Base-by-base conservation (phyloP, 2,888 invertebrate species). In the Spatulosminthurus flaviceps region DNA sequence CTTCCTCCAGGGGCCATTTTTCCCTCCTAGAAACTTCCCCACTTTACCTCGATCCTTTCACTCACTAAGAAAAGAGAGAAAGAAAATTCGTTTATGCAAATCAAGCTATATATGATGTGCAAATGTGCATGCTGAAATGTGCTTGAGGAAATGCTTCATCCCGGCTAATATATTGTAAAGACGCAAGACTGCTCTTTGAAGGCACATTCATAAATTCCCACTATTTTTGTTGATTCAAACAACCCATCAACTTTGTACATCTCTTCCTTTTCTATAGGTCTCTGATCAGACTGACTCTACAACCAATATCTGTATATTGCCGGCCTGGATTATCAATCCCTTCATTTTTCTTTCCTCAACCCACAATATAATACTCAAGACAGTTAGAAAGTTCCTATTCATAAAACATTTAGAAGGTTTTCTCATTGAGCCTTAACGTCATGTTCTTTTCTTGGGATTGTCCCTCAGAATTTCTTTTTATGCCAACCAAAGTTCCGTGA, bases 41-140 rank as follows among this genome's bases (percentile, higher is more conserved):
- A 42, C 11, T 21, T 22, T 42, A 28, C 34, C 29, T 43, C 34
- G n/a, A 19, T 70, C 4, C 28, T 34, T 29, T 42, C 71, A 71
- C 42, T 41, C 71, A 29, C 2, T 11, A 29, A 2, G 21, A 11
- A 72, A 19, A 16, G 42, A 43, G 34, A 67, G 28, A 70, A 29
- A 19, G 16, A 41, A 22, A 2, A 29, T 69, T 4, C 28, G 28
- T 7, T 1, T 41, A 41, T 70, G 70, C 28, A 69, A 21, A 29
- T n/a, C 26, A 51, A 51, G 16, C 16, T 5, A 51, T 64, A n/a
- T 43, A 28, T n/a, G 66, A 21, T 77, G 67, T 67, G 42, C 22
- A n/a, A 77, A 69, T 77, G 77, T 77, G 77, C 77, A 69, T 77
- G 77, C 28, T 67, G 67, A 77, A 77, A 77, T 77, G 29, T 43